Conservation (phyloP, 2,113 vertebrate species). For the Chitala chitala region DNA sequence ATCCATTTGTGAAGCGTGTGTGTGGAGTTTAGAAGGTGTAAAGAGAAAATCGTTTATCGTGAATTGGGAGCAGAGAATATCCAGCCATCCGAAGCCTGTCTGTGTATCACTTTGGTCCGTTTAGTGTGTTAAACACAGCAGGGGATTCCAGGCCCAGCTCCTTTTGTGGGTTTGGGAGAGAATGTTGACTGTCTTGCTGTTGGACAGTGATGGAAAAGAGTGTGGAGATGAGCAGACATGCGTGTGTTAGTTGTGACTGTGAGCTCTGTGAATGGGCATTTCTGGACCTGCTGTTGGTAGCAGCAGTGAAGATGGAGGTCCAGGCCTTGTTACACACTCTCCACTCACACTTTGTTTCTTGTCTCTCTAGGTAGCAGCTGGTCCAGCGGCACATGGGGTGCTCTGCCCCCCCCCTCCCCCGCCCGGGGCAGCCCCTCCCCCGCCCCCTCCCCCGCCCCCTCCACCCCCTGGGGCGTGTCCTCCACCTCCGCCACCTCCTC, state of each 20-base stretch:
- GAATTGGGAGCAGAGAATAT: slow-evolving; percentile 21
- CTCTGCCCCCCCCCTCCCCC: slow-evolving; percentile 45
- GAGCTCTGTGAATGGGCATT: not conserved
- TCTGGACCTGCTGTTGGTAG: not conserved
- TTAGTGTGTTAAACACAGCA: not conserved
- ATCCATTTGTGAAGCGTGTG: slow-evolving; percentile 39
- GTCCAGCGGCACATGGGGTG: slow-evolving; percentile 20
- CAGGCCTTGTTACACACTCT: not conserved
- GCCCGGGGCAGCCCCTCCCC: slow-evolving; percentile 39
- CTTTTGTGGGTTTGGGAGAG: no score
- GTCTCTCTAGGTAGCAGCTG: slow-evolving; percentile 52
- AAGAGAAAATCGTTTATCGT: slow-evolving; percentile 34
- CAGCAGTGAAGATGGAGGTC: not conserved
- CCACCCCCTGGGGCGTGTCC: slow-evolving; percentile 49
- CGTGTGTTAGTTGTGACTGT: not conserved
- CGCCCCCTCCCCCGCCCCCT: slow-evolving; percentile 44
- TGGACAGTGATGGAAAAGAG: not conserved
- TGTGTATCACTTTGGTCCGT: not conserved
- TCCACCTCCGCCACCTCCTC: slow-evolving; percentile 53
- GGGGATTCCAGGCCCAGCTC: no score
- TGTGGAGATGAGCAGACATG: not conserved
- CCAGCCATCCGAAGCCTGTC: not conserved
- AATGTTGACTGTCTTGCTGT: no score
- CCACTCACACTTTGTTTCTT: not conserved
- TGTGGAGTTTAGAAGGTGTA: slow-evolving; percentile 23